Conservation (phyloP, 2,113 vertebrate genomes). For the Glaucomys volans region DNA sequence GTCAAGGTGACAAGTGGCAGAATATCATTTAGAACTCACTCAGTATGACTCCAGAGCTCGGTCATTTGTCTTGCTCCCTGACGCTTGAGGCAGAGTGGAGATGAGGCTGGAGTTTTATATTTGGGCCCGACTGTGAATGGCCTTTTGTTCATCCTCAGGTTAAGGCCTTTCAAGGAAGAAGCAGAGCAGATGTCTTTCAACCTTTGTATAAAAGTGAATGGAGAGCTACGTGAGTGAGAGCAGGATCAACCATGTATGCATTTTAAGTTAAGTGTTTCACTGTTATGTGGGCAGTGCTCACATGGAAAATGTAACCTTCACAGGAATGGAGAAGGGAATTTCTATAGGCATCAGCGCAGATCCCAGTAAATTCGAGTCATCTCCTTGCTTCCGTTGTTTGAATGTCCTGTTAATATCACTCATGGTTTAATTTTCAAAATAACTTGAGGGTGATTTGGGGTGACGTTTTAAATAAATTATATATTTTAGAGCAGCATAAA, state of each 20-base stretch:
- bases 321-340: not conserved
- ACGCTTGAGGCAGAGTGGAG: not conserved
- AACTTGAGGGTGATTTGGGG: not conserved
- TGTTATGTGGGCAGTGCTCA: not conserved
- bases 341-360: not conserved
- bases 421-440: conserved; percentile 13
- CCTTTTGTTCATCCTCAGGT: not conserved
- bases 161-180: not conserved
- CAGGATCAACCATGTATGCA: too few relatives aligned
- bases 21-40: not conserved
- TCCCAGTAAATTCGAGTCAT: not conserved
- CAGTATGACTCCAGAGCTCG: not conserved
- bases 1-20: not conserved
- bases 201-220: not conserved
- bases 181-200: not conserved
- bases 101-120: not conserved
- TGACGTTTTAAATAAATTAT: not conserved
- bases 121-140: not conserved
- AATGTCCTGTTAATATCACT: not conserved
- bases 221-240: not conserved
- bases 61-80: not conserved
- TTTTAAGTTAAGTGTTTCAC: not conserved
- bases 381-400: not conserved
- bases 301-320: not conserved
- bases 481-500: not conserved